Base-by-base conservation (phyloP, 2,797 vertebrate genomes). In the Gephyroberyx darwinii region DNA sequence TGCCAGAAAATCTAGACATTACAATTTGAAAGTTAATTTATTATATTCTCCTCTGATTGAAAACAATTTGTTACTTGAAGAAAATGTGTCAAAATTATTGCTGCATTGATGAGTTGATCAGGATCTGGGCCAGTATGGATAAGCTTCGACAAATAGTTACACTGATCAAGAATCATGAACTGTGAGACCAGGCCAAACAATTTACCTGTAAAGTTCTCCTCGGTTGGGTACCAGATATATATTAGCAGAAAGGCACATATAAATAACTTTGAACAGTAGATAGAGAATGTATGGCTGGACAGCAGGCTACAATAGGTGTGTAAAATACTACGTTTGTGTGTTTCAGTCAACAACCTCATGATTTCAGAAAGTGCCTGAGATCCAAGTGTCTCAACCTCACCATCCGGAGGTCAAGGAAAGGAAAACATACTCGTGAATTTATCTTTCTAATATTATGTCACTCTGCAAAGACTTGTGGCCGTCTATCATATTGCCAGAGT, bases 331-430 rank as follows among this genome's bases (percentile, higher is more conserved):
- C 20, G 30, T 79, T 60, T 74, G 45, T 84, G 53, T 79, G 77
- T 33, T 53, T 82, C 33, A 47, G 69, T 78, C 48, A 51, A 56
- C 45, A 73, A 84, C 60, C 74, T 84, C 71, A 73, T 86, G 84
- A 90, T 82, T 86, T 89, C 81, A 88, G 87, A 87, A 93, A 93
- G 93, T 94, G 92, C 92, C 92, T 94, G 88, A 90, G 82, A 88
- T 86, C 74, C 70, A 68, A 63, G 70, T 71, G 74, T 87, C 85
- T 88, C 86, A 64, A 79, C 69, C 60, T 82, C 77, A 80, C 58
- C 54, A 12, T 73, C 6, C 58, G 65, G 56, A 85, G 63, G 35
- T 43, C 17, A 82, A 67, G 43, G 7, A 63, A 60, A 67, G 14
- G 59, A 37, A 78, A 75, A 57, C 8, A 48, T 60, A 76, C 16